phyloP scores from a whole-genome alignment of 2,888 invertebrate genomes.

The Torymus aiolomorphi region DNA sequence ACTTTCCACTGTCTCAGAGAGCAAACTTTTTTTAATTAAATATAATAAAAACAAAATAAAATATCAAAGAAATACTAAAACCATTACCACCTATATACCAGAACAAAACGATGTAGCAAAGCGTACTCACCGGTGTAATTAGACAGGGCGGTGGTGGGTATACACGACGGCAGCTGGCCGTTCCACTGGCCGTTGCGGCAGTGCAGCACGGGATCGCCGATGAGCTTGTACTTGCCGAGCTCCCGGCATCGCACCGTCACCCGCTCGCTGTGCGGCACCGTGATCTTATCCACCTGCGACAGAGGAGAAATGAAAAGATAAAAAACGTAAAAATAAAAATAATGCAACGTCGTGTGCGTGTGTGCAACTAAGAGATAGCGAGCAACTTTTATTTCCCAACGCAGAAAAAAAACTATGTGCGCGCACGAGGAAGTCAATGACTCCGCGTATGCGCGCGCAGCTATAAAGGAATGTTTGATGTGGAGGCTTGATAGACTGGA shows the following conservation, averaged over 20 bases:
- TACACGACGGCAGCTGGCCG: constrained; percentile 87
- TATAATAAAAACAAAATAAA: no score
- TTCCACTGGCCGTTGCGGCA: constrained; percentile 91
- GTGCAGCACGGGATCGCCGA: constrained; percentile 85
- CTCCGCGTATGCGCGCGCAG: neutral
- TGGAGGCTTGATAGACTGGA: neutral
- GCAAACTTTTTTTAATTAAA: no score
- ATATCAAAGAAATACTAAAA: no score
- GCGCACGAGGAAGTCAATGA: neutral
- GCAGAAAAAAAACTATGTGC: neutral
- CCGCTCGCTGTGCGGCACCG: constrained; percentile 84
- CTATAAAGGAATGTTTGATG: constrained; percentile 15
- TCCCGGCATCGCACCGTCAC: constrained; percentile 87
- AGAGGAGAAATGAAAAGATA: neutral
- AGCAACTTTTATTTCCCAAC: constrained; percentile 24
- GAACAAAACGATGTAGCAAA: neutral
- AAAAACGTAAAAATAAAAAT: neutral
- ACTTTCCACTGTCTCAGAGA: no score
- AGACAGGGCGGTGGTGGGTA: constrained; percentile 89
- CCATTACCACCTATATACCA: no score
- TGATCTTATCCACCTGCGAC: constrained; percentile 71
- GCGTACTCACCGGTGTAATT: constrained; percentile 85
- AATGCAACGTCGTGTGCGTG: neutral
- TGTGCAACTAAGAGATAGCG: neutral
- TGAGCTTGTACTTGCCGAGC: constrained; percentile 89